Base-by-base conservation (phyloP, 2,113 vertebrate genomes). In the Anguilla rostrata region DNA sequence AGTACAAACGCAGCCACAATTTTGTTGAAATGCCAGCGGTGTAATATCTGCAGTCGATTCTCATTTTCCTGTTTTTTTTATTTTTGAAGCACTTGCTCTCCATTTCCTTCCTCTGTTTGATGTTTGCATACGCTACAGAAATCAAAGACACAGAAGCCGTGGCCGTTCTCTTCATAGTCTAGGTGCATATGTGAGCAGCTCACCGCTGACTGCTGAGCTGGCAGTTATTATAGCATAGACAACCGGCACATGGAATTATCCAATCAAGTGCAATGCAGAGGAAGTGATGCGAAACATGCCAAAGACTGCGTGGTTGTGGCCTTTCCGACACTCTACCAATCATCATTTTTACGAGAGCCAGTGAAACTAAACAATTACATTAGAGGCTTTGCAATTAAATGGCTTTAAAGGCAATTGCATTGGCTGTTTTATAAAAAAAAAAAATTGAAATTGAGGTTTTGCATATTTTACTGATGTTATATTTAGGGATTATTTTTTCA, bases 241-340 rank as follows among this genome's bases (percentile, higher is more conserved):
- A 66, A 66, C 60, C 60, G 6, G n/a, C 71, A 11, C n/a, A 75
- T 34, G 7, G 71, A 75, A 75, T 75, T 75, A 75, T 75, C 71
- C 71, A 75, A 75, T 75, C 71, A 75, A 75, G n/a, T n/a, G 71
- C n/a, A 75, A 75, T 12, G n/a, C n/a, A 12, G n/a, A 75, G 71
- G 71, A 75, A 75, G 26, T 26, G 60, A 26, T 66, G 60, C n/a
- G 71, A 1, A 26, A 34, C n/a, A 9, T 29, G 26, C 71, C 71
- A 75, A 9, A 11, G 71, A 29, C 7, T 75, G 18, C 20, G 20
- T 71, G 26, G 26, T 75, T 26, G 9, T n/a, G 5, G 26, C 26
- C 71, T 75, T 75, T 34, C 26, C 26, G 34, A 11, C n/a, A 29
- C 71, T 75, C n/a, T 34, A 75, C 71, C n/a, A 75, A 75, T 75